These are phyloP conservation scores for Campoplex capitator DNA, from an alignment of 2,888 invertebrate genomes.

Conservation along the genomic window DNA sequence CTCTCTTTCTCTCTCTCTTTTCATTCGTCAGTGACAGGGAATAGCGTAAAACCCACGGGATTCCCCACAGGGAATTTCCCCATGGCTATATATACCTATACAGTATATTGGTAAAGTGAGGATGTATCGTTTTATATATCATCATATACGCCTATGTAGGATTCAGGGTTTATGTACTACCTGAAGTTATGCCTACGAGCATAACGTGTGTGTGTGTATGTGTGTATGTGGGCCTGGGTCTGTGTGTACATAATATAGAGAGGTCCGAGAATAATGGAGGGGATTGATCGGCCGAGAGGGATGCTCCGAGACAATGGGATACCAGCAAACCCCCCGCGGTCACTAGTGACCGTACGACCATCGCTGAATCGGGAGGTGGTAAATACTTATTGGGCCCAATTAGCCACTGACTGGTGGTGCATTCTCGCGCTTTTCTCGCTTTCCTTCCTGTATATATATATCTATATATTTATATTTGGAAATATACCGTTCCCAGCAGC, in stretches of 20 bases:
- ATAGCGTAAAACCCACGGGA: conserved; percentile 67
- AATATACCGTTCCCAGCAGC: conserved; percentile 32
- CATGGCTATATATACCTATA: conserved; percentile 56
- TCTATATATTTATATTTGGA: conserved; percentile 4
- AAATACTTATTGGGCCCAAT: conserved; percentile 78
- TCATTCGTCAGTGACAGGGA: conserved; percentile 33
- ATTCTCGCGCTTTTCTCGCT: conserved; percentile 73
- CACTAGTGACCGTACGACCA: conserved; percentile 67
- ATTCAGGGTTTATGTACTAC: conserved; percentile 17
- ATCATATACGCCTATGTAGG: conserved; percentile 25
- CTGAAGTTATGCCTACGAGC: conserved; percentile 15
- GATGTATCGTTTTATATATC: conserved; percentile 48
- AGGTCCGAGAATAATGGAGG: conserved; percentile 23
- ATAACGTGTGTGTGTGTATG: background rate
- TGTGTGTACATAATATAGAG: conserved; percentile 1
- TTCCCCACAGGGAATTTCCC: conserved; percentile 72
- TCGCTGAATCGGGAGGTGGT: conserved; percentile 74
- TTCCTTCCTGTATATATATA: conserved; percentile 3
- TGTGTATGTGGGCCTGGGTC: background rate
- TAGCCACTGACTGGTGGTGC: conserved; percentile 77
- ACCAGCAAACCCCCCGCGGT: conserved; percentile 73
- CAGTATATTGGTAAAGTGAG: conserved; percentile 37
- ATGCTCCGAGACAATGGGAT: conserved; percentile 69
- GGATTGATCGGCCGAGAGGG: conserved; percentile 45
- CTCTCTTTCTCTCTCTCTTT: conserved; percentile 6